These are phyloP conservation scores for Isaurus tuberculatus DNA, from an alignment of 92 coral and sea anemone species.

Conservation along the genomic window DNA sequence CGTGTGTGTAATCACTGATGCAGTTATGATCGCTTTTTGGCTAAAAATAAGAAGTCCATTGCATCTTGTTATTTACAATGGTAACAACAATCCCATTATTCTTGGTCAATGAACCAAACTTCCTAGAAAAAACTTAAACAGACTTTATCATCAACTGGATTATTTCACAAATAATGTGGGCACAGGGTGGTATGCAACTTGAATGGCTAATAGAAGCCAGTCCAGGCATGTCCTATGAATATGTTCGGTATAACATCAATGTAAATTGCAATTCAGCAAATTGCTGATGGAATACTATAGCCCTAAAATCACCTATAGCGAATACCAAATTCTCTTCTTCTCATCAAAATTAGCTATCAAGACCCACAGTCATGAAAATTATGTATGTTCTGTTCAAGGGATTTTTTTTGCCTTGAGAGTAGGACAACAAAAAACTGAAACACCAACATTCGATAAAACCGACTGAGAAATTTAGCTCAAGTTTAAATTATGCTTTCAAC, in stretches of 20 bases:
- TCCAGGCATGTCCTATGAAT: slow-evolving; percentile 23
- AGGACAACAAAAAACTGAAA: slow-evolving; percentile 29
- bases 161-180: slow-evolving; percentile 3
- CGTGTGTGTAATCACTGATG: slow-evolving; percentile 21
- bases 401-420: background rate
- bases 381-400: background rate
- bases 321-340: background rate
- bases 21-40: slow-evolving; percentile 2
- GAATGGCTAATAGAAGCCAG: slow-evolving; percentile 34
- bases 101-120: slow-evolving; percentile 29
- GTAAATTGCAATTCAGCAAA: background rate
- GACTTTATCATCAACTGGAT: slow-evolving; percentile 29
- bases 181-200: slow-evolving; percentile 24
- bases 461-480: background rate
- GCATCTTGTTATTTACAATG: background rate
- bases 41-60: background rate
- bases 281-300: too few species aligned
- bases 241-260: background rate
- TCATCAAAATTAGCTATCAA: background rate
- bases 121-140: slow-evolving; percentile 25
- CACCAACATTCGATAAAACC: slow-evolving; percentile 26
- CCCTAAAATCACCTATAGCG: background rate
- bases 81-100: slow-evolving; percentile 15
- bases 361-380: background rate
- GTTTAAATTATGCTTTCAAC: too few species aligned